Base-by-base conservation (phyloP, 2,888 invertebrate species). In the Prenolepis imparis region DNA sequence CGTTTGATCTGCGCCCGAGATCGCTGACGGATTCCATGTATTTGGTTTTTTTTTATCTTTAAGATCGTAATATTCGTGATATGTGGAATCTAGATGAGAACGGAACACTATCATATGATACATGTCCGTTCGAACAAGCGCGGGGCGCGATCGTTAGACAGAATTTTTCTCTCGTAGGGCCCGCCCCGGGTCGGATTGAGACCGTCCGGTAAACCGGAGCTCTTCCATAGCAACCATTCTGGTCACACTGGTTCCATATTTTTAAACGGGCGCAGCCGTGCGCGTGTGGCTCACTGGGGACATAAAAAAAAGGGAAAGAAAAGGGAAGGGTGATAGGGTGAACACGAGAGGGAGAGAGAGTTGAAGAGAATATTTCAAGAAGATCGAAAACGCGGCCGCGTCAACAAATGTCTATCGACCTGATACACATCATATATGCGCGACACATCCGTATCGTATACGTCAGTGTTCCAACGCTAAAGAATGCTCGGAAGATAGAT, bases 211-310 rank as follows among this genome's bases (percentile, higher is more conserved):
- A 90, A 89, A 90, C 93, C 93, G 94, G 93, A 94, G 93, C 94
- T 94, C 94, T 94, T 94, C 94, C 94, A 94, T 94, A 94, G 94
- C 94, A 94, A 94, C 94, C 94, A 94, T 94, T 94, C 94, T 94
- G 94, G 94, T 94, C 94, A 94, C 94, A 94, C 94, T 94, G 94
- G 94, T 94, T 94, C 94, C 94, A 94, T 94, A 94, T 93, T 94
- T 94, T 94, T 93, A 94, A 93, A 91, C 90, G 93, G 93, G 92
- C 91, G 91, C 73, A 84, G 92, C 92, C 93, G 94, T 92, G 93
- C 91, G 91, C 93, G 93, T 91, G 94, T 94, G 93, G 93, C 92
- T 92, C 90, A 93, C 92, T 92, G 93, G 94, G 94, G 93, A 93
- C 92, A 89, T 84, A 72, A 85, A 90, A 90, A 90, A 78, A 72